Evolutionary conservation across 2,113 vertebrate species (phyloP).

Genomic region (Leucoraja erinaceus): DNA sequence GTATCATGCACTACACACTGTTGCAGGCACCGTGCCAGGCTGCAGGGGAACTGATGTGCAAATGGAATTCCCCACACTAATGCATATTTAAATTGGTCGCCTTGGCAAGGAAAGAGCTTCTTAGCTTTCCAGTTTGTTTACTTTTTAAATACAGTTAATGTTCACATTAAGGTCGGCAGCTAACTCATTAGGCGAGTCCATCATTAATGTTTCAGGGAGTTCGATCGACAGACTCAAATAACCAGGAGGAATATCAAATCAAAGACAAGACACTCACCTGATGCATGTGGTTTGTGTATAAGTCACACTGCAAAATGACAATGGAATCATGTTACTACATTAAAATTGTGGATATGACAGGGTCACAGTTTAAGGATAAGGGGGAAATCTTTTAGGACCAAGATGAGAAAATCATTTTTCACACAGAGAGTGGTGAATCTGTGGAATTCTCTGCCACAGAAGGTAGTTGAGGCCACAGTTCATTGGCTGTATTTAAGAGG

Average conservation of each 20-base stretch:
- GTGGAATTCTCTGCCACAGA: too few relatives aligned
- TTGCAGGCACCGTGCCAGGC: slow-evolving; percentile 6
- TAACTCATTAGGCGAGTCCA: background rate
- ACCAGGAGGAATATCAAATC: background rate
- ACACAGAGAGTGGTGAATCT: too few relatives aligned
- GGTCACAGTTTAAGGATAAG: too few relatives aligned
- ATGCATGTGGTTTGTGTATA: too few relatives aligned
- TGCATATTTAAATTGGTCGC: slow-evolving; percentile 9
- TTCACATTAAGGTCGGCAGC: background rate
- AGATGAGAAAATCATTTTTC: too few relatives aligned
- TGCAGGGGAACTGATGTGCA: background rate
- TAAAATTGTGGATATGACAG: too few relatives aligned
- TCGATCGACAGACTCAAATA: too few relatives aligned
- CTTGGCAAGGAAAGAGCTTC: background rate
- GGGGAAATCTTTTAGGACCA: too few relatives aligned
- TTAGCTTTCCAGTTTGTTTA: background rate
- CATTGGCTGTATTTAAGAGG: too few relatives aligned
- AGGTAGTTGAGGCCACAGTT: too few relatives aligned
- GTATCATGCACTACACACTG: background rate
- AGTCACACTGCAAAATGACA: too few relatives aligned
- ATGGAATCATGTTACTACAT: too few relatives aligned
- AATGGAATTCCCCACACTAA: slow-evolving; percentile 19
- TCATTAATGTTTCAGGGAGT: background rate
- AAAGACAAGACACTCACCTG: background rate
- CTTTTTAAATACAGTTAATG: background rate